Base-by-base conservation (phyloP, 2,113 vertebrate species). In the Xenopus borealis region DNA sequence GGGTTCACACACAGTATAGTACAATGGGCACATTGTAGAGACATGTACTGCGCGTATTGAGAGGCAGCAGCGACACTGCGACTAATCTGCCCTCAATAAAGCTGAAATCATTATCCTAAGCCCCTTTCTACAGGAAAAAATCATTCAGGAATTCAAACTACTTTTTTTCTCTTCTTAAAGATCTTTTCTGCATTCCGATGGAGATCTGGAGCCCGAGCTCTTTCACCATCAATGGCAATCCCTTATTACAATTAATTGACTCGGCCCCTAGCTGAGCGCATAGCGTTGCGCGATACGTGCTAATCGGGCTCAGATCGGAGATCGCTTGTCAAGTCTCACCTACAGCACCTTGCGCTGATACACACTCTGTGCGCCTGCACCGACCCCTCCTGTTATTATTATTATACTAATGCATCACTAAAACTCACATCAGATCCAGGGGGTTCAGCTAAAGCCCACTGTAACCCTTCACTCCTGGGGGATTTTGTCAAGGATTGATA, bases 51-150 rank as follows among this genome's bases (percentile, higher is more conserved):
- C 90, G 91, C 87, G 91, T 90, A 94, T 90, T 89, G 89, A 94
- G 88, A 93, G 85, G 83, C 89, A 89, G 89, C 88, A 93, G 93
- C 92, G 92, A 94, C 91, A 95, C 91, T 93, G 91, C 89, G 86
- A 91, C 90, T 95, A 95, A 96, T 95, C 94, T 95, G 91, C 88
- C 91, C 92, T 95, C 92, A 93, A 93, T 93, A 96, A 97, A 95
- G 92, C 93, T 95, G 93, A 95, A 93, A 97, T 95, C 93, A 95
- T 98, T 94, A 95, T 95, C 92, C 92, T 96, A 95, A 98, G 92
- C 94, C 89, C 92, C 94, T 96, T 95, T 95, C 92, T 91, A 92
- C 91, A 94, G 94, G 91, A 92, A 94, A n/a, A 91, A 96, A 94
- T 95, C 94, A 94, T 94, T 94, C 87, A 96, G 94, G 94, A 96